Conservation (phyloP, 2,113 vertebrate genomes). For the Axis porcinus region DNA sequence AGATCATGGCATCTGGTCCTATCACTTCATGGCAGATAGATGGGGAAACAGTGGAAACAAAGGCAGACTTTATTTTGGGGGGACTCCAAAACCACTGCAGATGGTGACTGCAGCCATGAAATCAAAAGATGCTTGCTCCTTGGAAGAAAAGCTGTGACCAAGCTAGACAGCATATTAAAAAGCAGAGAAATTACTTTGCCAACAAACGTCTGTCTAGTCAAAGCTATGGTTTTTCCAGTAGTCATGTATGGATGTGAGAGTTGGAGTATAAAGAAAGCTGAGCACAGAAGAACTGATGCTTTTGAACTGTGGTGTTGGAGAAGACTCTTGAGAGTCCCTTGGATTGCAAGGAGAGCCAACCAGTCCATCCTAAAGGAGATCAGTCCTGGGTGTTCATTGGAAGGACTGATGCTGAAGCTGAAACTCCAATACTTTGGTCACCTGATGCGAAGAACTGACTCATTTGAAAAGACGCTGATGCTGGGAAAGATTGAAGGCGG, state of each 20-base stretch:
- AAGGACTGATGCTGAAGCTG: background rate
- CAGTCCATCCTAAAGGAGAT: background rate
- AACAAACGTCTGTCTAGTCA: background rate
- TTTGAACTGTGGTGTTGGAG: background rate
- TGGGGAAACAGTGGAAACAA: background rate
- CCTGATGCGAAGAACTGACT: accelerated
- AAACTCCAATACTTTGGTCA: background rate
- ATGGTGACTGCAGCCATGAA: background rate
- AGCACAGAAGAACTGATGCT: background rate
- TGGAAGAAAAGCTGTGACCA: background rate
- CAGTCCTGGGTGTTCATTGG: background rate
- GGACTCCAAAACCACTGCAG: background rate
- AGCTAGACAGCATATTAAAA: background rate
- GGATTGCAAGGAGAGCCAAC: background rate
- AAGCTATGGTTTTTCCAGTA: background rate
- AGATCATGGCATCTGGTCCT: background rate
- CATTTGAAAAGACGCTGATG: background rate
- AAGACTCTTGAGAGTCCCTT: background rate
- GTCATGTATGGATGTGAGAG: background rate
- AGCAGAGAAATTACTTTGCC: background rate
- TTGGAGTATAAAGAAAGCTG: background rate
- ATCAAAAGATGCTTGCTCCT: background rate
- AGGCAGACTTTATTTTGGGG: accelerated
- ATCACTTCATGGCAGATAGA: background rate
- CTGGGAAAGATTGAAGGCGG: background rate